These are phyloP conservation scores for Neodiprion pinetum DNA, from an alignment of 1,140 invertebrate genomes.

Conservation along the genomic window DNA sequence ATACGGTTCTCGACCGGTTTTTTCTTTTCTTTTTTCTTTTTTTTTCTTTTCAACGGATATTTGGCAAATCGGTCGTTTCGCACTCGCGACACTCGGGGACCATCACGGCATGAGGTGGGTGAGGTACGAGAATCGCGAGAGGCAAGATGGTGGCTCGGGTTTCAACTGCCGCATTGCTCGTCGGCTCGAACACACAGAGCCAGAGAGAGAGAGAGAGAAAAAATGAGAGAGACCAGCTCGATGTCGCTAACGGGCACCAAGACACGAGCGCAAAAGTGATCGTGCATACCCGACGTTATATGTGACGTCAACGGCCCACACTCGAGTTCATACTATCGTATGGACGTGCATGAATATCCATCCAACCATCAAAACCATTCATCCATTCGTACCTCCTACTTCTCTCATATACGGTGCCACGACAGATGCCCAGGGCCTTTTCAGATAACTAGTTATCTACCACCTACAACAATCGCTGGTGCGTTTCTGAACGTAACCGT, in stretches of 20 bases:
- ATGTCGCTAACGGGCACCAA: neutral
- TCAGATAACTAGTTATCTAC: too few relatives aligned
- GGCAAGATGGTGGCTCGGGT: conserved; percentile 6
- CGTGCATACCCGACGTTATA: neutral
- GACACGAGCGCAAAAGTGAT: neutral
- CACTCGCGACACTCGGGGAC: neutral
- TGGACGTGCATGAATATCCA: too few relatives aligned
- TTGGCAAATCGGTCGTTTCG: neutral
- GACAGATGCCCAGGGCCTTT: too few relatives aligned
- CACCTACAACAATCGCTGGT: too few relatives aligned
- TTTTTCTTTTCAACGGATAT: neutral
- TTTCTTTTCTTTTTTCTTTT: neutral
- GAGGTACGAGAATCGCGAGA: neutral
- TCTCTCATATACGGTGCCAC: too few relatives aligned
- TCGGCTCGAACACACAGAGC: neutral
- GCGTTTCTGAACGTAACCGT: too few relatives aligned
- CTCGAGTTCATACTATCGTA: neutral
- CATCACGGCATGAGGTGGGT: neutral
- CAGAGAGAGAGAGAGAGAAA: too few relatives aligned
- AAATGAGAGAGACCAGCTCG: neutral
- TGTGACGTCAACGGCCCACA: neutral
- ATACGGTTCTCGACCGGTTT: neutral
- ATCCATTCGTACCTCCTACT: too few relatives aligned
- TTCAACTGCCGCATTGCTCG: conserved; percentile 1
- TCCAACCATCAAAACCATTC: too few relatives aligned